phyloP scores from a whole-genome alignment of 1,140 invertebrate species.

The Dryas iulia region DNA sequence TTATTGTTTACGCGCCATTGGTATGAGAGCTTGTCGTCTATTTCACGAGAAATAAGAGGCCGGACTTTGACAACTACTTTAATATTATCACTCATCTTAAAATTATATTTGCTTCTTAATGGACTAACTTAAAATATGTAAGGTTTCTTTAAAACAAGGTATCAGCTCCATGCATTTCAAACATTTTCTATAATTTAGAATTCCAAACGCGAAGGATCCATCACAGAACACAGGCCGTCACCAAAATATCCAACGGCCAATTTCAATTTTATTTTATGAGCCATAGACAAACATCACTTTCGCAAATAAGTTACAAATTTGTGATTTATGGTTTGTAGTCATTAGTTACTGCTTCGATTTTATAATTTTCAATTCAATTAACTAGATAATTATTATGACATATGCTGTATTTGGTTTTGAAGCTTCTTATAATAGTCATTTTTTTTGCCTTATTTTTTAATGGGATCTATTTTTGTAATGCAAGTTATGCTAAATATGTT shows the following conservation, averaged over 20 bases:
- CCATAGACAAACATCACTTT: slow-evolving; percentile 17
- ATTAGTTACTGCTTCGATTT: neutral
- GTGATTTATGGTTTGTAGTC: neutral
- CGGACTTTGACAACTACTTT: slow-evolving; percentile 88
- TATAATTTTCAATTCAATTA: neutral
- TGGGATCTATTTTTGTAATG: too few relatives aligned
- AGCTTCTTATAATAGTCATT: too few relatives aligned
- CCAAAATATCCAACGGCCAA: slow-evolving; percentile 58
- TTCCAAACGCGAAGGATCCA: neutral
- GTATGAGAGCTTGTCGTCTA: slow-evolving; percentile 80
- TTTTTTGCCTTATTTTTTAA: too few relatives aligned
- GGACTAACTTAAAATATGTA: neutral
- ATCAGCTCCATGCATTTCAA: slow-evolving; percentile 17
- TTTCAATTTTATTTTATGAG: slow-evolving; percentile 30
- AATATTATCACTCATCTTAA: slow-evolving; percentile 82
- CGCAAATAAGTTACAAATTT: neutral
- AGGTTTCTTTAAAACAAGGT: slow-evolving; percentile 10
- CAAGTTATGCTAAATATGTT: too few relatives aligned
- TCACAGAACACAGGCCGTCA: slow-evolving; percentile 22
- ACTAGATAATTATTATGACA: too few relatives aligned
- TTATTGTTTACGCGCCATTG: slow-evolving; percentile 84
- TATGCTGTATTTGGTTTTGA: too few relatives aligned
- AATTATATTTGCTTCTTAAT: slow-evolving; percentile 5
- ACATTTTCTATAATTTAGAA: slow-evolving; percentile 22
- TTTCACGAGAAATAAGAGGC: slow-evolving; percentile 84